Base-by-base conservation (phyloP, 2,113 vertebrate species). In the Festucalex cinctus region DNA sequence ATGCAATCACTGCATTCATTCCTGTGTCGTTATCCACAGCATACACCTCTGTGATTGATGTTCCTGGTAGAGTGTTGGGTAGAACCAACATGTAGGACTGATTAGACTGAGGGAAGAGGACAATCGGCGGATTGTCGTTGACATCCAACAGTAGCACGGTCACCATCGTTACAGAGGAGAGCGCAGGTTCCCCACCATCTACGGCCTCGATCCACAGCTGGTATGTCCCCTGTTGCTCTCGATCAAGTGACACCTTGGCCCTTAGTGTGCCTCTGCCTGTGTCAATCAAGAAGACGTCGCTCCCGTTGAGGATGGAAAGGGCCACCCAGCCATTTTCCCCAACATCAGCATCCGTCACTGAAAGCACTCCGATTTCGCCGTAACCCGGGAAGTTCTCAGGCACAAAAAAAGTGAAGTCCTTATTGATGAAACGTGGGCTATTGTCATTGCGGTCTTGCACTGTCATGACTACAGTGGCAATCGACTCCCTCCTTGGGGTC, bases 1-100 rank as follows among this genome's bases (percentile, higher is more conserved):
- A 99, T 32, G 95, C 96, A 51, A 99, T 98, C 41, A 98, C 98
- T 13, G 96, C 98, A 20, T 99, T 99, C 97, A 98, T 98, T 54
- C 98, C 98, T 0, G 97, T 97, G 81, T 99, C 98, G 81, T 94
- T 97, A 84, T 99, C 98, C 6, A 98, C 95, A 28, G 98, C 98
- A 49, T 98, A 98, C 7, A 99, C 98, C 66, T 99, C 98, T 12
- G 97, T 98, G 60, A 99, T 94, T 10, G 95, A 95, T 65, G 98
- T 98, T 37, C 97, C 97, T 20, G 97, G 97, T n/a, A 95, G 87
- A 0, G 97, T 98, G 63, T 88, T 94, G 35, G 98, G 98, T 46
- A 98, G 89, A 20, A 99, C 96, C 71, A 99, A 85, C 82, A 98
- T 90, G 59, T 96, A 99, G 2, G 98, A 99, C 90, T 94, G 95